Evolutionary conservation across 2,888 invertebrate species (phyloP).

Genomic region (Eristalinus sepulchralis): DNA sequence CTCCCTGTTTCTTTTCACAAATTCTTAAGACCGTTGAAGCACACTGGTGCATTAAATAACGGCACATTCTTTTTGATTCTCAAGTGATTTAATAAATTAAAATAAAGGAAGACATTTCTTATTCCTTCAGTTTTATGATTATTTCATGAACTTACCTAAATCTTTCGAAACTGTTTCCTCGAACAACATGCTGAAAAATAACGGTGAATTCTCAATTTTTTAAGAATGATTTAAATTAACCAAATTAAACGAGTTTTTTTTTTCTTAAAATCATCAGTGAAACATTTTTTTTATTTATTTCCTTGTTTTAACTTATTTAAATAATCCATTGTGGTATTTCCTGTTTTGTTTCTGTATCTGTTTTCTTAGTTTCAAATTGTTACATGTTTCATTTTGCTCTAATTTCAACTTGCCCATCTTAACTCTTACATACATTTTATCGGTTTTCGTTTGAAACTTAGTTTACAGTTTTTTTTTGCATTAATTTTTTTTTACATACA

Average conservation of each 20-base stretch:
- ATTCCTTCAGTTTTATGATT: no score
- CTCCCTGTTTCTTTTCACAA: no score
- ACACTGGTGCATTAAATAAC: no score
- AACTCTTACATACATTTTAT: conserved; percentile 45
- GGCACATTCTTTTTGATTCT: no score
- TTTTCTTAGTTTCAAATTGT: conserved; percentile 44
- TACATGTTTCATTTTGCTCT: conserved; percentile 36
- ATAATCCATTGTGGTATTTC: not conserved
- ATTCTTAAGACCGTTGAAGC: no score
- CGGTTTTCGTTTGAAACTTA: conserved; percentile 26
- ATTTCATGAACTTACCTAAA: no score
- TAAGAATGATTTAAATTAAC: no score
- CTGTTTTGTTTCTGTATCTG: conserved; percentile 31
- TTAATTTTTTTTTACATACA: conserved; percentile 36
- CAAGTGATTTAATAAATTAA: no score
- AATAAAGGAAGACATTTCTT: no score
- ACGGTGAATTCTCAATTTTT: no score
- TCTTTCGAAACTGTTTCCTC: no score
- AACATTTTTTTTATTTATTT: conserved; percentile 64
- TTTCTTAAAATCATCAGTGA: conserved; percentile 62
- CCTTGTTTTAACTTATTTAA: conserved; percentile 1
- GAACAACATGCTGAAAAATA: no score
- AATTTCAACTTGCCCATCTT: conserved; percentile 21
- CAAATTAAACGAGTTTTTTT: not conserved
- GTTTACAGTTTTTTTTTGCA: conserved; percentile 40